Evolutionary conservation across 2,797 vertebrate species (phyloP).

Genomic region (Agapornis canus): DNA sequence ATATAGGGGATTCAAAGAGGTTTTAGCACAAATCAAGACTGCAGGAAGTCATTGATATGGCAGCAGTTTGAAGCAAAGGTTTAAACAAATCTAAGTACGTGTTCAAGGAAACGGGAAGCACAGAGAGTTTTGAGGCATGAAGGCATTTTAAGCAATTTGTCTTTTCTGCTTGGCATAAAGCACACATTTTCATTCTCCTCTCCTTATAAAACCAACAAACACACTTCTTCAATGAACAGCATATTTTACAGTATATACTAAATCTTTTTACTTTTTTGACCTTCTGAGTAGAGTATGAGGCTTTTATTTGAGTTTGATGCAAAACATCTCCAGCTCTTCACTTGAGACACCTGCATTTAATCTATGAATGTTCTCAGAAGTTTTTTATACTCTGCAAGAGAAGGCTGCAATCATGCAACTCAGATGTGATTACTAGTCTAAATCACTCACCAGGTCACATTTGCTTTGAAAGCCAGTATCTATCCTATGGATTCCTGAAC

Average conservation of each 20-base stretch:
- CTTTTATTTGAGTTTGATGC: constrained; percentile 76
- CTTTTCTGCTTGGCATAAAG: not conserved
- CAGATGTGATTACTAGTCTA: constrained; percentile 42
- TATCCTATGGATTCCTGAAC: not conserved
- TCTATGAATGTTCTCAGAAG: constrained; percentile 75
- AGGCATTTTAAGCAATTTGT: not conserved
- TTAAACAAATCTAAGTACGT: not conserved
- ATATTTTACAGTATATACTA: not conserved
- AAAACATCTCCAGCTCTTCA: constrained; percentile 76
- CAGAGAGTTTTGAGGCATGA: not conserved
- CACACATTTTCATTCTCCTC: not conserved
- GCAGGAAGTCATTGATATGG: not conserved
- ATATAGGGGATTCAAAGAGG: accelerated
- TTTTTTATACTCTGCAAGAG: constrained; percentile 58
- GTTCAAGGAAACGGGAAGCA: not conserved
- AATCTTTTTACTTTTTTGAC: constrained; percentile 15
- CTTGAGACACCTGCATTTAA: constrained; percentile 82
- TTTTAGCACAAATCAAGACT: not conserved
- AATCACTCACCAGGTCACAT: constrained; percentile 36
- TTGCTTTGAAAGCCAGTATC: not conserved
- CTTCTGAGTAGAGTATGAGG: constrained; percentile 23
- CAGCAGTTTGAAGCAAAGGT: not conserved
- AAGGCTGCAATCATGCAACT: constrained; percentile 33
- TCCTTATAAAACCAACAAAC: constrained; percentile 43
- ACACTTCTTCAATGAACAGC: constrained; percentile 12